Conservation (phyloP, 2,113 vertebrate species). For the Colinus virginianus region DNA sequence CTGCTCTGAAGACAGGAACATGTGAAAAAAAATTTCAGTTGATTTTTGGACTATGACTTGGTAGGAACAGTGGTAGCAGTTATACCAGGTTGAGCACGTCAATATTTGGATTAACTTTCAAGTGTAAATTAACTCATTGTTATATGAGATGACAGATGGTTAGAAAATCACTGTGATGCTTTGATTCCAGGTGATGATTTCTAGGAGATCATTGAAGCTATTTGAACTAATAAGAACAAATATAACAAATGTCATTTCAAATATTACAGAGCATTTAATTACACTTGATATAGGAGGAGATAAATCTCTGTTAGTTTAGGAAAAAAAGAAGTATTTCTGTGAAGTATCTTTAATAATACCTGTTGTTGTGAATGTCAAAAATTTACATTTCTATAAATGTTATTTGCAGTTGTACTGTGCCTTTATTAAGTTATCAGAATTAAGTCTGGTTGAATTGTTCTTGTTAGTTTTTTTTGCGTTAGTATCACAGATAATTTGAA, state of each 20-base stretch:
- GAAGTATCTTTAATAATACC: neutral
- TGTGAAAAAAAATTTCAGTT: neutral
- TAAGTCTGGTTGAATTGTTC: neutral
- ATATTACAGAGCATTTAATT: neutral
- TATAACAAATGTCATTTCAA: neutral
- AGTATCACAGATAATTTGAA: neutral
- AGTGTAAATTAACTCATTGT: neutral
- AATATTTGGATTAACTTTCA: constrained; percentile 1
- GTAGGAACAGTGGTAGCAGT: neutral
- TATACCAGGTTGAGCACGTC: neutral
- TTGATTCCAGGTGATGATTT: neutral
- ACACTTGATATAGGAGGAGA: neutral
- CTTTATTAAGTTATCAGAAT: neutral
- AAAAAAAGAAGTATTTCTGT: neutral
- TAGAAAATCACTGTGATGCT: neutral
- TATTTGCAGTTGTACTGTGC: neutral
- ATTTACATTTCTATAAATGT: neutral
- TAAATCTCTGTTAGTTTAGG: neutral
- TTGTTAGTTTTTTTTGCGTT: neutral
- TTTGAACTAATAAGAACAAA: neutral
- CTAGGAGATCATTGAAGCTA: neutral
- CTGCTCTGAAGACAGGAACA: neutral
- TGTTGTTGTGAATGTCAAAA: neutral
- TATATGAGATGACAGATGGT: neutral
- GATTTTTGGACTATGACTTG: neutral